phyloP scores from a whole-genome alignment of 1,140 invertebrate species.

The Cataglyphis hispanica region DNA sequence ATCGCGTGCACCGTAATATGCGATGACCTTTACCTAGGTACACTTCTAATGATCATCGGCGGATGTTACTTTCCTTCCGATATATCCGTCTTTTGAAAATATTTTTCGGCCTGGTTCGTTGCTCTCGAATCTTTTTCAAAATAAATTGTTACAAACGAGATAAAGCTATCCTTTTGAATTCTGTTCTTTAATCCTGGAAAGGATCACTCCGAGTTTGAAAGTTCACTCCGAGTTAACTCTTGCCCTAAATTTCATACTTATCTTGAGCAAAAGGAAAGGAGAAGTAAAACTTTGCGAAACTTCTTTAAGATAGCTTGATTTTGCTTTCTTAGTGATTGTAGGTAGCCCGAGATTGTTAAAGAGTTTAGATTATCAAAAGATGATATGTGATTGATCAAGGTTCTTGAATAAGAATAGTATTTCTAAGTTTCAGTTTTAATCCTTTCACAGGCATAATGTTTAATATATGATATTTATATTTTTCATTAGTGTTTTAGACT shows the following conservation, averaged over 20 bases:
- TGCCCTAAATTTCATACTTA: conserved; percentile 53
- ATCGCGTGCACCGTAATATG: conserved; percentile 12
- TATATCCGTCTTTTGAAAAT: conserved; percentile 22
- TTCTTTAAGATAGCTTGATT: conserved; percentile 27
- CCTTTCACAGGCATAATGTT: background rate
- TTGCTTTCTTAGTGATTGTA: background rate
- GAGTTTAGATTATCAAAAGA: conserved; percentile 1
- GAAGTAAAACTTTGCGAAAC: conserved; percentile 8
- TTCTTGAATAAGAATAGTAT: background rate
- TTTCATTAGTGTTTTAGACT: background rate
- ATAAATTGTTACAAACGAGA: conserved; percentile 11
- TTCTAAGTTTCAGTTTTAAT: background rate
- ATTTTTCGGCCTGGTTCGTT: conserved; percentile 42
- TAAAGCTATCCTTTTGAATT: background rate
- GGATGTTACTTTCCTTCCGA: conserved; percentile 52
- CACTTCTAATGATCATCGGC: background rate
- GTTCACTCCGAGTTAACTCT: conserved; percentile 21
- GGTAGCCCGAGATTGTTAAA: background rate
- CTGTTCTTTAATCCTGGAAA: conserved; percentile 28
- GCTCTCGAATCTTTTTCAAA: conserved; percentile 6
- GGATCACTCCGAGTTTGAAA: conserved; percentile 42
- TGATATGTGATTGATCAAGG: background rate
- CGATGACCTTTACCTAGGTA: conserved; percentile 47
- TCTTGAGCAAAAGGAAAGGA: background rate
- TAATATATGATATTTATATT: background rate